Evolutionary conservation across 2,888 invertebrate species (phyloP).

Genomic region (Imbricaverruca yamaguchii): DNA sequence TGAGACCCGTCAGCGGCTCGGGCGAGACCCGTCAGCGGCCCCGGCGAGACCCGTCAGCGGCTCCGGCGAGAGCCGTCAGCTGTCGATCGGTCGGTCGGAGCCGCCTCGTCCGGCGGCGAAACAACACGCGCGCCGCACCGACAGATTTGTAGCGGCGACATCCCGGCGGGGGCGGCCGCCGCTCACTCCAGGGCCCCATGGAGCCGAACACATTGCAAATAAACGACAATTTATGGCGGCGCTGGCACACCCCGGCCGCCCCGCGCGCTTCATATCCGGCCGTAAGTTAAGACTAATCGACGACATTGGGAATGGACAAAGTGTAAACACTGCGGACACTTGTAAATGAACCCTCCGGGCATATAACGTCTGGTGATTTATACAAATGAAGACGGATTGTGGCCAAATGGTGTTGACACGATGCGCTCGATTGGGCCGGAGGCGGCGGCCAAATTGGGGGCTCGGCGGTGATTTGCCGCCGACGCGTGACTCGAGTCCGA

Average conservation of each 20-base stretch:
- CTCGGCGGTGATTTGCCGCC: background rate
- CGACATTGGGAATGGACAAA: constrained; percentile 7
- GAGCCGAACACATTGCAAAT: constrained; percentile 2
- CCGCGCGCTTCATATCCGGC: constrained; percentile 12
- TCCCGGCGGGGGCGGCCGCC: background rate
- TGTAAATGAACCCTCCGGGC: constrained; percentile 17
- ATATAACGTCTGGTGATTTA: constrained; percentile 10
- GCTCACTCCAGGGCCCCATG: background rate
- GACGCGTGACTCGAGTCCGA: background rate
- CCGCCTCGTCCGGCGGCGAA: background rate
- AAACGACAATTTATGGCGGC: constrained; percentile 11
- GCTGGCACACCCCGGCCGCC: background rate
- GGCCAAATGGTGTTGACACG: constrained; percentile 20
- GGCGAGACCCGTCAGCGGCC: no score
- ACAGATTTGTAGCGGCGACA: background rate
- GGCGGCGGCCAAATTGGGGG: background rate
- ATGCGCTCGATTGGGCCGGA: background rate
- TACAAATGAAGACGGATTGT: constrained; percentile 10
- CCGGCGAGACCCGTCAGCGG: no score
- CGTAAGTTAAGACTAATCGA: constrained; percentile 20
- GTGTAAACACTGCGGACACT: constrained; percentile 16
- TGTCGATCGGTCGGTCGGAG: no score
- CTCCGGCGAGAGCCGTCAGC: no score
- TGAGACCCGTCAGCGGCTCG: no score
- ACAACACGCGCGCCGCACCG: background rate